Evolutionary conservation across 2,113 vertebrate genomes (phyloP), one percentile per base, ranked within the genome.

Genomic region (Otis tarda): DNA sequence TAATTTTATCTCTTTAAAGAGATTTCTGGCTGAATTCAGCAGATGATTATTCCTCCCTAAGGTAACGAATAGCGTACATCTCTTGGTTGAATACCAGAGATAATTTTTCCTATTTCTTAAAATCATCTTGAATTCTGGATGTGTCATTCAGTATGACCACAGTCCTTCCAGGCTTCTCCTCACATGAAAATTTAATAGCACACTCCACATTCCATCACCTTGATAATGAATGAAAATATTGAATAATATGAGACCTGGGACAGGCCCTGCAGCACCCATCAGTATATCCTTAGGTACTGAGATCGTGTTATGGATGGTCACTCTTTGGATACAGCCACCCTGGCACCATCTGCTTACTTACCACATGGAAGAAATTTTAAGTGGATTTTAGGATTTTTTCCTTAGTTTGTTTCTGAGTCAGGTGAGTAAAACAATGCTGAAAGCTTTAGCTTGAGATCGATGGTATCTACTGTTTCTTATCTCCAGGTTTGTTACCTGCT

Each of bases 401-500:
- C 22, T 33, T 60, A 25, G 16, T 35, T 92, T 75, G 9, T 81
- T 89, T 74, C 76, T 64, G 60, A 68, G 31, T n/a, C 61, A 49
- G 19, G 35, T 81, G 60, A 71, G 43, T 53, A 70, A 82, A 89
- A 33, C 23, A 31, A 59, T 33, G 4, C 12, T 73, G 87, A 79
- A 94, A 70, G 57, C 65, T 39, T 84, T 75, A 63, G 68, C 79
- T 82, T 82, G 83, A 95, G 87, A 94, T 94, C 15, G 1, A 79
- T 94, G 47, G 10, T 22, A 45, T 82, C 81, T 50, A 14, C 77
- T 71, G 60, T 70, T 94, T 89, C 67, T 93, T n/a, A 71, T 56
- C 33, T 93, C 69, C 22, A 76, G 27, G 83, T 95, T 87, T 91
- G 77, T 61, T 91, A 93, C 74, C 53, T 91, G 53, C 80, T 95